Conservation (phyloP, 2,113 vertebrate species). For the Paradoxurus hermaphroditus region DNA sequence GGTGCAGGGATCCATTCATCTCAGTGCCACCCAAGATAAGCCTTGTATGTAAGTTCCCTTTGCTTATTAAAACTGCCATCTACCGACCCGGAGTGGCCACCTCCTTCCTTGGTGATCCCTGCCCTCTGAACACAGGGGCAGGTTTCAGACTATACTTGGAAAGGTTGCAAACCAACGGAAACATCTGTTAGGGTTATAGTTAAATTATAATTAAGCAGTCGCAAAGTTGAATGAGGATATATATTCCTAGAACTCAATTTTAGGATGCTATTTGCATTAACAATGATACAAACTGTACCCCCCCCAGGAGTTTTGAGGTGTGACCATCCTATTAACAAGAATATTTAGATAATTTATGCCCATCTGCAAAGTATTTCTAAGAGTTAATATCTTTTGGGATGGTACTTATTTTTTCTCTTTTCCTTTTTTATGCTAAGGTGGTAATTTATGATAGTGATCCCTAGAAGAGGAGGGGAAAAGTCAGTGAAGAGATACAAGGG, state of each 20-base stretch:
- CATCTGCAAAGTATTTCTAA: neutral
- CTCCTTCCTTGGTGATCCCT: neutral
- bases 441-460: neutral
- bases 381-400: neutral
- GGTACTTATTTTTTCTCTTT: neutral
- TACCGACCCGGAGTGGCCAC: neutral
- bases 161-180: neutral
- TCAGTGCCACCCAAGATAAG: neutral
- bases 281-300: neutral
- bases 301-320: neutral
- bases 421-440: neutral
- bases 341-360: neutral
- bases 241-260: neutral
- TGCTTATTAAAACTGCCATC: neutral
- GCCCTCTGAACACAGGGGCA: neutral
- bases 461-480: neutral
- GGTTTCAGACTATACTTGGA: neutral
- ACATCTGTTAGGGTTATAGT: neutral
- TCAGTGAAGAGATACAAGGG: neutral
- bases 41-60: neutral
- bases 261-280: neutral
- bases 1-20: neutral
- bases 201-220: slow-evolving; percentile 8
- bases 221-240: neutral
- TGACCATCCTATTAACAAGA: neutral